Percentiles rank a stretch among this genome's conserved stretches.
Conservation (phyloP, 2,797 vertebrate species). For the Oryzias dopingdopingensis region DNA sequence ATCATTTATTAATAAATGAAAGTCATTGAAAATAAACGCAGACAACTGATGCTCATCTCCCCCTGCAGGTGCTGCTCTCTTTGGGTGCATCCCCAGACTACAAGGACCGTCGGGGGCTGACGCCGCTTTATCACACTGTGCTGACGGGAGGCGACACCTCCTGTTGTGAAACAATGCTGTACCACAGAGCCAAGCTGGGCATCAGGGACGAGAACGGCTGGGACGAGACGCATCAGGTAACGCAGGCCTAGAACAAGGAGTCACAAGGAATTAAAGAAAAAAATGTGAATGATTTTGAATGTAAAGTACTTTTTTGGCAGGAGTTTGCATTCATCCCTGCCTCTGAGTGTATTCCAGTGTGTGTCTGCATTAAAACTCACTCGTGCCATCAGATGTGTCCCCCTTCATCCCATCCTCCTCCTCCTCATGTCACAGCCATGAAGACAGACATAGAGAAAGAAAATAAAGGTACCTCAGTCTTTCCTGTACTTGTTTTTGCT, state of each 20-base stretch:
- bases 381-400: conserved; percentile 50
- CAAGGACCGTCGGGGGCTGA: conserved; percentile 91
- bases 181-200: conserved; percentile 85
- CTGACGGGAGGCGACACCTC: conserved; percentile 93
- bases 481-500: too few relatives aligned
- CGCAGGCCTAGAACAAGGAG: not conserved
- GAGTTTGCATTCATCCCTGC: conserved; percentile 4
- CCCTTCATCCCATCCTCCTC: conserved; percentile 38
- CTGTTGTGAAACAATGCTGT: conserved; percentile 91
- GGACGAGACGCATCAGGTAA: conserved; percentile 94
- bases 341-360: conserved; percentile 52
- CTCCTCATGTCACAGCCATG: conserved; percentile 25
- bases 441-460: conserved; percentile 25
- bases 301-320: conserved; percentile 2
- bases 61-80: conserved; percentile 78
- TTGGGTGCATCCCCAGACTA: conserved; percentile 93
- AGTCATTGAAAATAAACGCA: too few relatives aligned
- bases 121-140: conserved; percentile 92
- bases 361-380: conserved; percentile 43
- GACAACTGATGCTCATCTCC: not conserved
- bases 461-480: conserved; percentile 46
- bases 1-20: too few relatives aligned
- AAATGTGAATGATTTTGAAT: not conserved
- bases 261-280: not conserved
- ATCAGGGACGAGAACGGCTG: conserved; percentile 92